Percentiles rank a stretch among this genome's conserved stretches.
These are phyloP conservation scores for Porphyrio hochstetteri DNA, from an alignment of 2,113 vertebrate genomes.

Conservation along the genomic window DNA sequence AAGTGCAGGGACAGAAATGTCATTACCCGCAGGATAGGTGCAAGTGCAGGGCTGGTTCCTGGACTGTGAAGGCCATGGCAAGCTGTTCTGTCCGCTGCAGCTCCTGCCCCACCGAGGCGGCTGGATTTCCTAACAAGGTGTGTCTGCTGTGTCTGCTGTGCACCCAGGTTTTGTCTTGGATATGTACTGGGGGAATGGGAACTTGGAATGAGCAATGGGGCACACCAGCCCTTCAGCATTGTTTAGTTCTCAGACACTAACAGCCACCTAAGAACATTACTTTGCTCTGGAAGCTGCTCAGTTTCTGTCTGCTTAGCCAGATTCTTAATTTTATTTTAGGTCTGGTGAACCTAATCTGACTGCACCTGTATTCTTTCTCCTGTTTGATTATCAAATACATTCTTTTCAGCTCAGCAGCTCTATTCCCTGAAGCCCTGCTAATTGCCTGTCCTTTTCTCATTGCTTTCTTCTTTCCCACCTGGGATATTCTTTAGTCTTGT, in stretches of 20 bases:
- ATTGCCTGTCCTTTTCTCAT: neutral
- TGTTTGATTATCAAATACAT: neutral
- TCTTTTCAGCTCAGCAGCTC: neutral
- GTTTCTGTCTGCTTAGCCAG: neutral
- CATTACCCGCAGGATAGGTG: neutral
- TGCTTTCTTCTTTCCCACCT: neutral
- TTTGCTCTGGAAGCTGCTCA: neutral
- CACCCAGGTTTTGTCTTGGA: neutral
- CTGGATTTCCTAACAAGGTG: neutral
- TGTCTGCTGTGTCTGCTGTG: neutral
- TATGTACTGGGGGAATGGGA: neutral
- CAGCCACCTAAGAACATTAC: neutral
- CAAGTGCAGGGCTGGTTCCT: neutral
- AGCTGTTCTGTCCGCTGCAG: neutral
- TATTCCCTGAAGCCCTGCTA: neutral
- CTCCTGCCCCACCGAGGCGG: neutral
- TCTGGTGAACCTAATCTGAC: neutral
- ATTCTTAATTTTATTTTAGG: neutral
- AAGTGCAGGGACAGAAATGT: neutral
- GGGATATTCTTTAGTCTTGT: neutral
- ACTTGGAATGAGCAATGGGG: neutral
- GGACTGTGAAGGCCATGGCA: accelerated
- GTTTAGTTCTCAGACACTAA: neutral
- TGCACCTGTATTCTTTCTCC: neutral
- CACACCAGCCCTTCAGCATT: neutral